Conservation (phyloP, 92 coral and sea anemone species). For the Montipora capitata region DNA sequence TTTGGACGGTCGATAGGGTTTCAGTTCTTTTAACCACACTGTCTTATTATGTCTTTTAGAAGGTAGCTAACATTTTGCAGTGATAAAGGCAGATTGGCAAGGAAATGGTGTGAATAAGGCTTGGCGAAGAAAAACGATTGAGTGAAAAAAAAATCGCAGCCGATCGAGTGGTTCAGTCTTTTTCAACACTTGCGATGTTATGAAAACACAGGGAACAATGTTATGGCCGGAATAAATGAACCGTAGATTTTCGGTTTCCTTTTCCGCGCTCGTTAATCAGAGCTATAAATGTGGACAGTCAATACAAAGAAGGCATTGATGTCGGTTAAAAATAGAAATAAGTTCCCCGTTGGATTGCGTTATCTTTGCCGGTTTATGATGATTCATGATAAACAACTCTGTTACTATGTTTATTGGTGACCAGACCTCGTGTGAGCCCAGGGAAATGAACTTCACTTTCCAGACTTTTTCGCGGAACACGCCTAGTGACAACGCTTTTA, state of each 20-base stretch:
- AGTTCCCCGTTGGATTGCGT: slow-evolving; percentile 44
- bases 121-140: too few relatives aligned
- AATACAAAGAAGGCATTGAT: neutral
- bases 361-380: neutral
- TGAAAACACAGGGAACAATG: neutral
- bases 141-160: too few relatives aligned
- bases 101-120: too few relatives aligned
- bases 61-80: too few relatives aligned
- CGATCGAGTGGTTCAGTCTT: too few relatives aligned
- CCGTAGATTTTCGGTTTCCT: slow-evolving; percentile 27
- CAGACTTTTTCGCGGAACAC: slow-evolving; percentile 4
- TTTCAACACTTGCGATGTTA: too few relatives aligned
- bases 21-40: too few relatives aligned
- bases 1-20: too few relatives aligned
- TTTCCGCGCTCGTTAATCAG: too few relatives aligned
- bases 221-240: neutral
- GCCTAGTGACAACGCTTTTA: neutral
- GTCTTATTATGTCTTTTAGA: too few relatives aligned
- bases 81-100: too few relatives aligned
- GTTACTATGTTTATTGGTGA: slow-evolving; percentile 54
- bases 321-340: slow-evolving; percentile 37
- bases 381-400: slow-evolving; percentile 8
- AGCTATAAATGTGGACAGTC: neutral
- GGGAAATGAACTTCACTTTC: slow-evolving; percentile 33
- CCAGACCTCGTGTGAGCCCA: neutral